phyloP scores from a whole-genome alignment of 2,113 vertebrate genomes.

The Aptenodytes forsteri region DNA sequence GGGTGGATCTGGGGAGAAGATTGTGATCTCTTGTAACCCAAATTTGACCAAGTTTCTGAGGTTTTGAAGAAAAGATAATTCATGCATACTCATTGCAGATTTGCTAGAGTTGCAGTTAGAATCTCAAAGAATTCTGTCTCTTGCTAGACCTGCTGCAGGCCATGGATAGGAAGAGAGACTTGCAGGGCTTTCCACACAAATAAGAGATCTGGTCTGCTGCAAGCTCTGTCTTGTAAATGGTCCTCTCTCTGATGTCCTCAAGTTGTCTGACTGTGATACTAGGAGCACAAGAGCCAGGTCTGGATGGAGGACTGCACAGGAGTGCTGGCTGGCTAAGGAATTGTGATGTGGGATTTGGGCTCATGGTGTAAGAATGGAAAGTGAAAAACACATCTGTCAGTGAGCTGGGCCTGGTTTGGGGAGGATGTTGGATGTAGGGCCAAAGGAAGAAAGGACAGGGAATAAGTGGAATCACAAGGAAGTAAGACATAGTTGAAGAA shows the following conservation, averaged over 20 bases:
- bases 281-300: not conserved
- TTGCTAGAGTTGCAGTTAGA: not conserved
- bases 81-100: not conserved
- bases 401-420: not conserved
- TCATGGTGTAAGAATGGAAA: not conserved
- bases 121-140: not conserved
- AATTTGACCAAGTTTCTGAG: not conserved
- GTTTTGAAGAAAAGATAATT: not conserved
- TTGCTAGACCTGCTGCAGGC: not conserved
- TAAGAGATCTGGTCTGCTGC: not conserved
- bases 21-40: not conserved
- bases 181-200: not conserved
- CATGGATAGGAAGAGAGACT: not conserved
- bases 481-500: not conserved
- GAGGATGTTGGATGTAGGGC: not conserved
- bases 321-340: not conserved
- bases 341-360: not conserved
- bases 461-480: not conserved
- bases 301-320: not conserved
- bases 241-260: not conserved
- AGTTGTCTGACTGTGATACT: not conserved
- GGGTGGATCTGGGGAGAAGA: not conserved
- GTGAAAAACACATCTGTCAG: rapidly evolving
- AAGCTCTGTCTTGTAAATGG: not conserved
- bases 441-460: not conserved